Evolutionary conservation across 2,113 vertebrate genomes (phyloP).

Genomic region (Microtus richardsoni): DNA sequence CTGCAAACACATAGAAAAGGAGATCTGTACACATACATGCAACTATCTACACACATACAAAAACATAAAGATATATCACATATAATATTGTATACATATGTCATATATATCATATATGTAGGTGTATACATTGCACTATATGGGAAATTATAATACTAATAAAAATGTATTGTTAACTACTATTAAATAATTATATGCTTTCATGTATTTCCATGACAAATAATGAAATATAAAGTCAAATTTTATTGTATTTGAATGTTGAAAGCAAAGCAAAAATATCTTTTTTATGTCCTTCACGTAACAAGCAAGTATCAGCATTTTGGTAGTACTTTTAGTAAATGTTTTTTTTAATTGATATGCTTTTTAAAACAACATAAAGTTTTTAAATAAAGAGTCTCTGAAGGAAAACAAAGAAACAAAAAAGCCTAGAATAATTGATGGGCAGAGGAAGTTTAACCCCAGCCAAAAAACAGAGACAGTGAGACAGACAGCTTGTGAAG

Average conservation of each 20-base stretch:
- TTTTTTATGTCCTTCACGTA: background rate
- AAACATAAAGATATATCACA: background rate
- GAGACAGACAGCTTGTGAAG: conserved; percentile 25
- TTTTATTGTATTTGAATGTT: background rate
- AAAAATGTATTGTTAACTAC: background rate
- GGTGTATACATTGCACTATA: background rate
- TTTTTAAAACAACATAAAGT: background rate
- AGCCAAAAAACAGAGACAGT: background rate
- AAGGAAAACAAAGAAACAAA: background rate
- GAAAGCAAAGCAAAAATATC: background rate
- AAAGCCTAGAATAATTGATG: background rate
- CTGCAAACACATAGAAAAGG: background rate
- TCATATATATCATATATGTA: background rate
- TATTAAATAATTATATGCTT: background rate
- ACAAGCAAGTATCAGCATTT: background rate
- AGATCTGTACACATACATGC: background rate
- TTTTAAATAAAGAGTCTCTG: background rate
- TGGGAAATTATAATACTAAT: background rate
- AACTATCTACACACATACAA: background rate
- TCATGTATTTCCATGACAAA: background rate
- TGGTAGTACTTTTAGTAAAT: background rate
- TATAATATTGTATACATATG: background rate
- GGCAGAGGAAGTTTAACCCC: background rate
- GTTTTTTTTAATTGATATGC: background rate
- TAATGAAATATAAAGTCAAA: background rate